Percentiles rank a stretch among this genome's conserved stretches.
phyloP scores from a whole-genome alignment of 1,140 invertebrate genomes.

The Drosophila aff. region DNA sequence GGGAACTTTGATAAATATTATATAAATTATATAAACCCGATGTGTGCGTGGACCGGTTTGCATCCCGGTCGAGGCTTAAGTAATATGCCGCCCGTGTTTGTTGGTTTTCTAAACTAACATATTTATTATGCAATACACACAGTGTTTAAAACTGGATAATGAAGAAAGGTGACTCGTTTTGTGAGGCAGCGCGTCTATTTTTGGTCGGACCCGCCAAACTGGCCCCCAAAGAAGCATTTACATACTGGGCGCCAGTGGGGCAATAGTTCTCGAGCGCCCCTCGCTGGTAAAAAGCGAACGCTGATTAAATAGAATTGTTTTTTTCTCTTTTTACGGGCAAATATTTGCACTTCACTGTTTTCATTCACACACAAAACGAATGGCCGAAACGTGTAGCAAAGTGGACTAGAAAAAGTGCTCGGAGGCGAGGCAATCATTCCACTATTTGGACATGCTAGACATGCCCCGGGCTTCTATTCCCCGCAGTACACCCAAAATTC shows the following conservation, averaged over 20 bases:
- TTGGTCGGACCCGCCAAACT: slow-evolving; percentile 36
- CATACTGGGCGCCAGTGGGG: background rate
- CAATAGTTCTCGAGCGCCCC: slow-evolving; percentile 53
- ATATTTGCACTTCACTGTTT: slow-evolving; percentile 67
- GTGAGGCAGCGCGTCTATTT: slow-evolving; percentile 33
- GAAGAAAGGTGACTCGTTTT: slow-evolving; percentile 46
- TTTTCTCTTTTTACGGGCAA: slow-evolving; percentile 29
- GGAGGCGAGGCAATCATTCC: slow-evolving; percentile 14
- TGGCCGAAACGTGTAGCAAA: slow-evolving; percentile 64
- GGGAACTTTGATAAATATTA: slow-evolving; percentile 55
- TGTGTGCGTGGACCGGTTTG: slow-evolving; percentile 59
- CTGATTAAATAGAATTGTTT: slow-evolving; percentile 54
- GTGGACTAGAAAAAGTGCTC: slow-evolving; percentile 35
- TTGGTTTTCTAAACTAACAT: slow-evolving; percentile 56
- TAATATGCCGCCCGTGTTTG: slow-evolving; percentile 51
- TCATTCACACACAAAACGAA: slow-evolving; percentile 73
- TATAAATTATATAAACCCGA: slow-evolving; percentile 73
- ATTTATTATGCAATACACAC: slow-evolving; percentile 68
- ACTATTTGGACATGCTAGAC: slow-evolving; percentile 45
- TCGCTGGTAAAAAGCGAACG: slow-evolving; percentile 31
- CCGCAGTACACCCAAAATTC: slow-evolving; percentile 41
- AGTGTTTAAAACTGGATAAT: slow-evolving; percentile 39
- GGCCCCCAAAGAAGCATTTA: slow-evolving; percentile 16
- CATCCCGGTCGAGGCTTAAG: slow-evolving; percentile 32
- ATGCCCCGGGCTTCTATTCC: slow-evolving; percentile 18